Percentiles rank a stretch among this genome's conserved stretches.
Conservation (phyloP, 2,888 invertebrate genomes). For the Dicyrtoma fusca region DNA sequence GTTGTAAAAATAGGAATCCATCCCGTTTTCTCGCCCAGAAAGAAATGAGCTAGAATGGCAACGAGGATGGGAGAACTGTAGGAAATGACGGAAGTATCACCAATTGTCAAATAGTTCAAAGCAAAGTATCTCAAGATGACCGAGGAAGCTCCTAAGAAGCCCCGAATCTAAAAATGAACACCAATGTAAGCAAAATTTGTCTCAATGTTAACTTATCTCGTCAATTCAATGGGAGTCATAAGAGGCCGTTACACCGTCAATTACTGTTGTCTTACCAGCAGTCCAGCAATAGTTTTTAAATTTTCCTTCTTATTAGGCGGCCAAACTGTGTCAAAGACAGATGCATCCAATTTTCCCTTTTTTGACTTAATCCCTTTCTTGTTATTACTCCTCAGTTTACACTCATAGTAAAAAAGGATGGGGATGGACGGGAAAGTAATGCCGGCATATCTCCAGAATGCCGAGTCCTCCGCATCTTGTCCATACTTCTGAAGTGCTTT, state of each 20-base stretch:
- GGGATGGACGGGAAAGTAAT: slow-evolving; percentile 18
- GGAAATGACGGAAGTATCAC: slow-evolving; percentile 53
- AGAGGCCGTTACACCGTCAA: too few species aligned
- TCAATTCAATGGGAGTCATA: too few species aligned
- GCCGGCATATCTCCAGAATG: slow-evolving; percentile 30
- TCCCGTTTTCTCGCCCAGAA: slow-evolving; percentile 52
- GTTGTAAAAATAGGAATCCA: slow-evolving; percentile 51
- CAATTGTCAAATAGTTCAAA: slow-evolving; percentile 53
- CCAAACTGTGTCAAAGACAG: slow-evolving; percentile 35
- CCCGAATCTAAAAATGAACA: slow-evolving; percentile 50
- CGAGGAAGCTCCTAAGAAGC: slow-evolving; percentile 50
- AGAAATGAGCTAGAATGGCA: slow-evolving; percentile 54
- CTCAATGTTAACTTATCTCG: too few species aligned
- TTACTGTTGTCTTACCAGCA: slow-evolving; percentile 36
- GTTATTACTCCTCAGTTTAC: neutral
- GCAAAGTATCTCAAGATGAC: slow-evolving; percentile 54
- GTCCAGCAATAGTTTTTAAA: slow-evolving; percentile 33
- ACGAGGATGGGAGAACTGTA: slow-evolving; percentile 53
- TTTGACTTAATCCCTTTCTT: neutral
- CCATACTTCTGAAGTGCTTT: slow-evolving; percentile 16
- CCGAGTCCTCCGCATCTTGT: slow-evolving; percentile 2
- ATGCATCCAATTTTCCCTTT: neutral
- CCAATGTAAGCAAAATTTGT: too few species aligned
- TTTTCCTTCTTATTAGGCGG: slow-evolving; percentile 22
- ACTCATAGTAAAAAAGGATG: slow-evolving; percentile 18